A percentile compares a stretch with the other conserved stretches of the same genome.
phyloP scores from a whole-genome alignment of 2,888 invertebrate species.

The Timandra comae region DNA sequence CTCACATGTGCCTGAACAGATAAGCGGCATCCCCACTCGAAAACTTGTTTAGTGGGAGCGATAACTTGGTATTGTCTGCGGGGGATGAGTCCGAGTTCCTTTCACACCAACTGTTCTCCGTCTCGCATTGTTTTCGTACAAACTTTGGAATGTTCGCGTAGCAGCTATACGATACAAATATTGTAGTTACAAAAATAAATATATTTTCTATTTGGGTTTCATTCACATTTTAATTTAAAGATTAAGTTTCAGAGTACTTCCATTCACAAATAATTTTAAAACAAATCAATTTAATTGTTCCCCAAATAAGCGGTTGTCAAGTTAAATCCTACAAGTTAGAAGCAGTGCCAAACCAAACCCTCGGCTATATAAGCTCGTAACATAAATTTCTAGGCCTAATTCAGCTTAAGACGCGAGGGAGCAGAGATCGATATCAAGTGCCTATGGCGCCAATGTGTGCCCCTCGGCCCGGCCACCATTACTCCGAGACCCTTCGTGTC shows the following conservation, averaged over 20 bases:
- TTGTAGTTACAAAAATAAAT: background rate
- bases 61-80: constrained; percentile 67
- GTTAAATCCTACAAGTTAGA: constrained; percentile 33
- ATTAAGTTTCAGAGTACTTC: no score
- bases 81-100: constrained; percentile 37
- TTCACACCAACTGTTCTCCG: constrained; percentile 32
- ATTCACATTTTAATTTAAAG: no score
- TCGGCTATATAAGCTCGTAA: constrained; percentile 44
- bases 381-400: constrained; percentile 67
- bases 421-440: constrained; percentile 72
- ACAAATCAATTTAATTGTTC: constrained; percentile 29
- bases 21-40: constrained; percentile 72
- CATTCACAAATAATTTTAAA: no score
- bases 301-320: constrained; percentile 35
- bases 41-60: constrained; percentile 68
- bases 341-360: constrained; percentile 35
- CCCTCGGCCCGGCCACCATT: constrained; percentile 51
- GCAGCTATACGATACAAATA: background rate
- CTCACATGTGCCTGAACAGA: constrained; percentile 69
- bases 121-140: constrained; percentile 30
- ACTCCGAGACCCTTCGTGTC: constrained; percentile 46
- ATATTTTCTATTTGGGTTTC: no score
- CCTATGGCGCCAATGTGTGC: constrained; percentile 62
- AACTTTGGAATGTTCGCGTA: constrained; percentile 10
- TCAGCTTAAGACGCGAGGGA: constrained; percentile 67